These are phyloP conservation scores for Lasius platythorax DNA, from an alignment of 2,888 invertebrate species.

Conservation along the genomic window DNA sequence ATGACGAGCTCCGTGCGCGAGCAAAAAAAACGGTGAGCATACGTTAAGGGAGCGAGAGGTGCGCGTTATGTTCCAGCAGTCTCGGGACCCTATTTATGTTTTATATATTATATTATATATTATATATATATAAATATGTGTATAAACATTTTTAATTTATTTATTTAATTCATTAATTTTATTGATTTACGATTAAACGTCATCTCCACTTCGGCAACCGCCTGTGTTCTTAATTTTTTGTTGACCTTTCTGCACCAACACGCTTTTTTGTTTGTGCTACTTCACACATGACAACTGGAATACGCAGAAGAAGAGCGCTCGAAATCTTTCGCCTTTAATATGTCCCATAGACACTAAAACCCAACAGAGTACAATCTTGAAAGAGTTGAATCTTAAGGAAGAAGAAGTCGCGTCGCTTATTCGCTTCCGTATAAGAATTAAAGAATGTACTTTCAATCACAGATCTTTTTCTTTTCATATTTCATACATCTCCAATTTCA, in stretches of 20 bases:
- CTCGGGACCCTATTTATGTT: conserved; percentile 85
- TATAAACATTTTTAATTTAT: conserved; percentile 85
- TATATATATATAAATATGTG: conserved; percentile 80
- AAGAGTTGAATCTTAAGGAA: background rate
- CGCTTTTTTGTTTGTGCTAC: conserved; percentile 52
- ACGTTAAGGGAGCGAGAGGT: conserved; percentile 74
- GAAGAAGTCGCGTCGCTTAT: background rate
- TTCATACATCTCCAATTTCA: background rate
- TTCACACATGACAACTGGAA: conserved; percentile 35
- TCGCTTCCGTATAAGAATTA: background rate
- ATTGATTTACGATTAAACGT: conserved; percentile 85
- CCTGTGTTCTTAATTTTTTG: conserved; percentile 65
- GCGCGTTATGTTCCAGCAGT: conserved; percentile 82
- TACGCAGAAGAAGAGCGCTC: background rate
- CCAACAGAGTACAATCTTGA: background rate
- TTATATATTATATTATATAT: conserved; percentile 83
- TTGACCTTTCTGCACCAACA: conserved; percentile 69
- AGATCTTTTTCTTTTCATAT: background rate
- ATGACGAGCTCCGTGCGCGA: conserved; percentile 62
- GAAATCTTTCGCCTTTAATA: conserved; percentile 34
- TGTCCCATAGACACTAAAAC: background rate
- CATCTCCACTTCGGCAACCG: conserved; percentile 81
- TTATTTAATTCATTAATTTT: conserved; percentile 86
- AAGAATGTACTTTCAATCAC: background rate
- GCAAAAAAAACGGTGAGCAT: conserved; percentile 43